These are phyloP conservation scores for Rhinichthys osculus DNA, from an alignment of 2,797 vertebrate genomes.

Conservation along the genomic window DNA sequence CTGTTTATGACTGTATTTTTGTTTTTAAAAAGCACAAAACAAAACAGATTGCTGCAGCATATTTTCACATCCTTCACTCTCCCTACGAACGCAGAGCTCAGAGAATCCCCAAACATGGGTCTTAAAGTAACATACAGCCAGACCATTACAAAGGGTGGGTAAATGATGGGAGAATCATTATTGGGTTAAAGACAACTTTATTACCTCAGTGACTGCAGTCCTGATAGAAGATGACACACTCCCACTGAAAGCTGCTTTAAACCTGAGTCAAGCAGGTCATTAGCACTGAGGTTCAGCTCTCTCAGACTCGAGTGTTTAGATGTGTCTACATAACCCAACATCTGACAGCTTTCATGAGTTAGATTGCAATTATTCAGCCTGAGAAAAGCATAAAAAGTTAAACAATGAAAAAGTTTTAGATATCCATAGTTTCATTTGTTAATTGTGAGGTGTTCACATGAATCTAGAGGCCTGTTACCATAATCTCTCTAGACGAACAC, in stretches of 20 bases:
- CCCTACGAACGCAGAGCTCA: background rate
- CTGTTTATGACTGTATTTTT: no score
- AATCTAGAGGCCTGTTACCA: slow-evolving; percentile 25
- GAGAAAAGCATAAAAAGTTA: background rate
- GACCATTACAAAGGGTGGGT: background rate
- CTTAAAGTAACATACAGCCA: background rate
- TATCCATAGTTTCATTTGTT: background rate
- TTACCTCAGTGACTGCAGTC: slow-evolving; percentile 31
- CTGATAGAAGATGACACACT: slow-evolving; percentile 1
- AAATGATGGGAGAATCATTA: background rate
- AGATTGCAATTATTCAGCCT: slow-evolving; percentile 21
- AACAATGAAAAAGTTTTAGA: background rate
- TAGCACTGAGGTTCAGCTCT: slow-evolving; percentile 17
- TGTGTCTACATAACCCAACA: background rate
- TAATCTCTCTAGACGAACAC: slow-evolving; percentile 17
- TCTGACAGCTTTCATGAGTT: slow-evolving; percentile 6
- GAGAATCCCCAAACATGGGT: background rate
- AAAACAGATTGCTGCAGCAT: no score
- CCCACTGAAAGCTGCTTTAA: slow-evolving; percentile 10
- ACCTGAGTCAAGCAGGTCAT: slow-evolving; percentile 16
- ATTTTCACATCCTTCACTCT: background rate
- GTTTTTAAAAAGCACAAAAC: no score
- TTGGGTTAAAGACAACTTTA: background rate
- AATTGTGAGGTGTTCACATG: background rate
- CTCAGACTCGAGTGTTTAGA: background rate